phyloP scores from a whole-genome alignment of 1,140 invertebrate genomes.

The Radopholus similis region DNA sequence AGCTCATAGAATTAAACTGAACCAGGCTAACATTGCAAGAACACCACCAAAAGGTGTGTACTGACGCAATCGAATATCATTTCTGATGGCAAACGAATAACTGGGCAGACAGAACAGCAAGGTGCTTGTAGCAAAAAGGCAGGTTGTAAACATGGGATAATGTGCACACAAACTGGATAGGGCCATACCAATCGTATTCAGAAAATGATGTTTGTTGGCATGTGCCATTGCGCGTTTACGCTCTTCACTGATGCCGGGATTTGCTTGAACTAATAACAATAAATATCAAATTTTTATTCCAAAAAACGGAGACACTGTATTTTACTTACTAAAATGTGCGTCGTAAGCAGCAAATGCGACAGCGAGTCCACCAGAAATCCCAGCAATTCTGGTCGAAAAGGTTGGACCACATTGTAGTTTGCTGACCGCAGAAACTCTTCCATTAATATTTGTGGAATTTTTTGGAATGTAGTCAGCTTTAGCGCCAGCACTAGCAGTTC shows the following conservation, averaged over 20 bases:
- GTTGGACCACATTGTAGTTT: neutral
- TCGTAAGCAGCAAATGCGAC: constrained; percentile 10
- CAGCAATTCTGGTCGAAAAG: neutral
- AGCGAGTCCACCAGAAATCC: constrained; percentile 3
- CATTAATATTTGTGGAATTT: neutral
- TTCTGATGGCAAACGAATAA: neutral
- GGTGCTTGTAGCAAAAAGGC: constrained; percentile 2
- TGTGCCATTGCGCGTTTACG: constrained; percentile 8
- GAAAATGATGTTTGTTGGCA: constrained; percentile 7
- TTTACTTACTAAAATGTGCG: constrained; percentile 15
- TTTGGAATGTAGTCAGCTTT: too few relatives aligned
- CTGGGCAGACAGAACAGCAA: constrained; percentile 11
- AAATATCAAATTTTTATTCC: neutral
- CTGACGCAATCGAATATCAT: neutral
- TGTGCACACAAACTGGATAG: neutral
- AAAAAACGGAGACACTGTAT: too few relatives aligned
- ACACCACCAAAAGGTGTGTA: constrained; percentile 6
- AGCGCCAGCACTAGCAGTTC: too few relatives aligned
- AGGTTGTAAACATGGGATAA: constrained; percentile 1
- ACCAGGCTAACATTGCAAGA: constrained; percentile 10
- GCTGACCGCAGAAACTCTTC: neutral
- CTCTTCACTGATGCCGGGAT: constrained; percentile 7
- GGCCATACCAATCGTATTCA: constrained; percentile 13
- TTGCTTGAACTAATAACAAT: constrained; percentile 5
- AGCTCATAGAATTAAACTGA: constrained; percentile 12